Base-by-base conservation (phyloP, 2,888 invertebrate genomes). In the Limnephilus marmoratus region DNA sequence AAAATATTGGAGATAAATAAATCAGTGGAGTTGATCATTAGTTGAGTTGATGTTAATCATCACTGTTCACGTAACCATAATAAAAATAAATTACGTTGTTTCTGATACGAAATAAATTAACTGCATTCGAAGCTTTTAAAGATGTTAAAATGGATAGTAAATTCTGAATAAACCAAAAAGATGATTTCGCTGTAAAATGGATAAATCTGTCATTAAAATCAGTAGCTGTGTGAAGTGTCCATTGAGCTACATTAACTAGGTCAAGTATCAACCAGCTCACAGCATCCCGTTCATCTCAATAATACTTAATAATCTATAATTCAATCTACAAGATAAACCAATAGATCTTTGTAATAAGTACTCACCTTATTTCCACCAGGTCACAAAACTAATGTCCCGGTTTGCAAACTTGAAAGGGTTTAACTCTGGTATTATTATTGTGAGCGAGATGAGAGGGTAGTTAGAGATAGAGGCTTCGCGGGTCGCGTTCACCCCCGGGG, bases 401-500 rank as follows among this genome's bases (percentile, higher is more conserved):
- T 41, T 85, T 24, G 18, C 41, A 41, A 34, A 15, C 1, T 5
- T 15, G 41, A n/a, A 37, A 85, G 37, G 41, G 41, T 31, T 37
- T 18, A 37, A 4, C 86, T 29, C 68, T 53, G 53, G 34, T 18
- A 80, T 80, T 34, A 45, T 89, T 89, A 68, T 68, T n/a, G 24
- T 68, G 24, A n/a, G 24, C 29, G 88, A 89, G 88, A 89, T 80
- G 80, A 89, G n/a, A n/a, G n/a, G 7, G 18, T 80, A 1, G 18
- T 13, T 13, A 24, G 34, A 45, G 80, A 68, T 24, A 68, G 68
- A 37, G 49, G 87, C 29, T 81, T 80, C 80, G 31, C 13, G 88
- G 80, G 31, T 24, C 68, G 80, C 88, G 88, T 80, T 89, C 24
- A 37, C 88, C 80, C 88, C 88, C 37, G 34, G 88, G 68, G 37